phyloP scores from a whole-genome alignment of 2,113 vertebrate genomes.

The Connochaetes taurinus region DNA sequence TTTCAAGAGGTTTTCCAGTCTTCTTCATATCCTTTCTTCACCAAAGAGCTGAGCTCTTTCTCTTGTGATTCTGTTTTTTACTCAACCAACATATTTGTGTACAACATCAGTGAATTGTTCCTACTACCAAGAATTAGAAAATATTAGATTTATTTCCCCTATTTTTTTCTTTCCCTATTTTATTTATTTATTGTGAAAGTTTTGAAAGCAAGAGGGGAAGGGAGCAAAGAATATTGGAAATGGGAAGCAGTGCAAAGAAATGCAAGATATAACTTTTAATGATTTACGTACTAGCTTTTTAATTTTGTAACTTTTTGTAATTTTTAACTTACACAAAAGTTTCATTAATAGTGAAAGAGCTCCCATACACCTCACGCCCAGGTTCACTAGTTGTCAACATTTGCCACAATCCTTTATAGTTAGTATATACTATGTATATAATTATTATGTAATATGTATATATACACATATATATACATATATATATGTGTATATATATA shows the following conservation, averaged over 20 bases:
- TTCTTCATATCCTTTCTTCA: neutral
- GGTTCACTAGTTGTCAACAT: neutral
- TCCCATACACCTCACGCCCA: neutral
- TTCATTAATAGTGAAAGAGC: neutral
- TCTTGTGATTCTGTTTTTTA: neutral
- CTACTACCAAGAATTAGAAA: neutral
- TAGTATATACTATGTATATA: neutral
- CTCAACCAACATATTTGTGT: neutral
- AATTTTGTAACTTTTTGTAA: neutral
- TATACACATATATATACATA: too few species aligned
- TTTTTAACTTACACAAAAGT: neutral
- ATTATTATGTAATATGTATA: neutral
- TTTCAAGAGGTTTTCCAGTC: neutral
- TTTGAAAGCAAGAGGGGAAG: neutral
- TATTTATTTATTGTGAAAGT: neutral
- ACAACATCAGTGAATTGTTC: neutral
- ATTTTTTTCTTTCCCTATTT: neutral
- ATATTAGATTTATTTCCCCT: neutral
- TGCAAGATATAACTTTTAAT: neutral
- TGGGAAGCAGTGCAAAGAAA: neutral
- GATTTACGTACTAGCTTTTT: neutral
- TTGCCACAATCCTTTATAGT: neutral
- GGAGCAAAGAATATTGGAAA: neutral
- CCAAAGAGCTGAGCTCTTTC: neutral
- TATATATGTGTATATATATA: neutral